Base-by-base conservation (phyloP, 2,888 invertebrate genomes). In the Chloromyia formosa region DNA sequence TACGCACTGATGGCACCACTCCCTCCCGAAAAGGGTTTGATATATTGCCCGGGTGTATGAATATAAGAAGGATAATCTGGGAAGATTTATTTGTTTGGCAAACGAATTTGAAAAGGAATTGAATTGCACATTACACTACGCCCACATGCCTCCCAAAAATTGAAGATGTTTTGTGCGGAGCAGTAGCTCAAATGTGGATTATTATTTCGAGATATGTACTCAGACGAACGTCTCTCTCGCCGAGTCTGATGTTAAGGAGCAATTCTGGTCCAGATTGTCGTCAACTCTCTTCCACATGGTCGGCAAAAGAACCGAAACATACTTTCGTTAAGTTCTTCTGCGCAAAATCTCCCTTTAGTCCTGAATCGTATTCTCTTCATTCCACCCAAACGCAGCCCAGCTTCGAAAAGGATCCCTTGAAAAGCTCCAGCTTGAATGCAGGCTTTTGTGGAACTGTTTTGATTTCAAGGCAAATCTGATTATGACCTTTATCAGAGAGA, bases 71-170 rank as follows among this genome's bases (percentile, higher is more conserved):
- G 71, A 71, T 71, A 71, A 71, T 71, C 71, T 71, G 16, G 58
- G 40, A 40, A 71, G 71, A 71, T 71, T 71, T 71, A 71, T 71
- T 56, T 71, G 71, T 71, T 71, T 71, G 71, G 71, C 71, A 71
- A 71, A 42, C 71, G 71, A 71, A 56, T 71, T 71, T 18, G 71
- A 58, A 71, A 71, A 71, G 71, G 71, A 71, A 71, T 71, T 56
- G 71, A 42, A 71, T 56, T 58, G 71, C 71, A 49, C 66, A 71
- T 71, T 56, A 35, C 27, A 35, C 49, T 5, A 40, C 40, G 12
- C 71, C 71, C 71, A 56, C 71, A 45, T 20, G 7, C 18, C 53
- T 16, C 4, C 42, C 49, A 66, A 27, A 27, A 61, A 61, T 27
- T 40, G 66, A 49, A 40, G 66, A 66, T 66, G 35, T 45, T 66